These are phyloP conservation scores for Micromys minutus DNA, from an alignment of 2,113 vertebrate genomes.

Conservation along the genomic window DNA sequence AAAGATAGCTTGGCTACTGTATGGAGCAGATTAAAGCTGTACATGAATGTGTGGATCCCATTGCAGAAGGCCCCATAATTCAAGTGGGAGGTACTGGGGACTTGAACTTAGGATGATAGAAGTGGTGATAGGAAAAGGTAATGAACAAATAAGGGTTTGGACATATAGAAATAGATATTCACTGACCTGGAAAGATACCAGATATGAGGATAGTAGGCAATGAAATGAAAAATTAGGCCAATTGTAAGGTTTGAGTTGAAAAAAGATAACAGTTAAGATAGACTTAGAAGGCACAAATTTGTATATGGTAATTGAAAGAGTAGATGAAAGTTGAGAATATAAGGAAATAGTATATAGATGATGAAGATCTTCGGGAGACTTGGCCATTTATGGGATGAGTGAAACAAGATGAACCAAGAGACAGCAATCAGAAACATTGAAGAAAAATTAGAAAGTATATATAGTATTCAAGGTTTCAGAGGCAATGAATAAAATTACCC, in stretches of 20 bases:
- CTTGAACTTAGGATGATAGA: not conserved
- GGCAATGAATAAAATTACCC: conserved; percentile 16
- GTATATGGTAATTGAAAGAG: conserved; percentile 14
- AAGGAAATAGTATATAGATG: not conserved
- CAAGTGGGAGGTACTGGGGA: not conserved
- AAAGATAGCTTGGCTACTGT: not conserved
- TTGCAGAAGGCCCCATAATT: conserved; percentile 14
- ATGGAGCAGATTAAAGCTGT: not conserved
- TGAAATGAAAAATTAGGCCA: conserved; percentile 27
- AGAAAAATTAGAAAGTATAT: conserved; percentile 38
- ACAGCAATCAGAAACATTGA: not conserved
- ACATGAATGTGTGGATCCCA: not conserved
- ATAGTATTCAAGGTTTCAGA: conserved; percentile 41
- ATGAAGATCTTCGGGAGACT: not conserved
- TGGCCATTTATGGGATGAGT: not conserved
- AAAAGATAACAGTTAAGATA: conserved; percentile 37
- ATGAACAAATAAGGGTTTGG: conserved; percentile 27
- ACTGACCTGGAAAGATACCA: not conserved
- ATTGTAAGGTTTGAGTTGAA: conserved; percentile 34
- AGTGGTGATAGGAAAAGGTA: not conserved
- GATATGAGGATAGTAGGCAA: not conserved
- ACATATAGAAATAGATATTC: not conserved
- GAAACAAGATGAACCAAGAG: not conserved
- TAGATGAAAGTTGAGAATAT: not conserved
- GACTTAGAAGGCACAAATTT: not conserved